These are phyloP conservation scores for Oncopeltus fasciatus DNA, from an alignment of 1,140 invertebrate genomes.

Conservation along the genomic window DNA sequence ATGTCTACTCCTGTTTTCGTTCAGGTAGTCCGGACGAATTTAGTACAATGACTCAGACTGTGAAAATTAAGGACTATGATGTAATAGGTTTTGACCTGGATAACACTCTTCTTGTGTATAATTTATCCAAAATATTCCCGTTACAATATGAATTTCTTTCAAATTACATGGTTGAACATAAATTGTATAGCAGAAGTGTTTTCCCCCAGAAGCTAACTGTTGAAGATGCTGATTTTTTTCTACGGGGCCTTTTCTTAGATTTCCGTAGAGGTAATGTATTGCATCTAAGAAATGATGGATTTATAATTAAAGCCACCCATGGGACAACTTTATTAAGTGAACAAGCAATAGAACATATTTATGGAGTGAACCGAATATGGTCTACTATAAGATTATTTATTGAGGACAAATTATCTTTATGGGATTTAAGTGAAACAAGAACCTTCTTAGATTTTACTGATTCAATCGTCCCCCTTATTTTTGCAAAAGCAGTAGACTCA, in stretches of 20 bases:
- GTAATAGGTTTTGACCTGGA: slow-evolving; percentile 69
- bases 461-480: slow-evolving; percentile 44
- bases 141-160: slow-evolving; percentile 48
- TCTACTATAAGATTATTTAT: slow-evolving; percentile 38
- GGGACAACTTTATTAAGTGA: slow-evolving; percentile 44
- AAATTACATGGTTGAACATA: slow-evolving; percentile 45
- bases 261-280: slow-evolving; percentile 56
- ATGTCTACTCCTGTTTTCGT: no score
- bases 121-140: slow-evolving; percentile 43
- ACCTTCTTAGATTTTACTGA: slow-evolving; percentile 64
- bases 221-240: slow-evolving; percentile 45
- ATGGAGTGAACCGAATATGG: slow-evolving; percentile 46
- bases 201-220: slow-evolving; percentile 37
- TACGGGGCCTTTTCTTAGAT: slow-evolving; percentile 63
- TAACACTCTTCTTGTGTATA: slow-evolving; percentile 54
- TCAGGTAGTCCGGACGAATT: no score
- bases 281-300: slow-evolving; percentile 43
- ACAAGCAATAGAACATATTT: slow-evolving; percentile 42
- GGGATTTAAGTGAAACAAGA: slow-evolving; percentile 47
- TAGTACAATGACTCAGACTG: not conserved
- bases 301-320: slow-evolving; percentile 49
- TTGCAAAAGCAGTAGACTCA: slow-evolving; percentile 52
- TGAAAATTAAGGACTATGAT: slow-evolving; percentile 46
- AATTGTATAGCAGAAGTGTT: slow-evolving; percentile 39
- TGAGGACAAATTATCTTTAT: slow-evolving; percentile 39